Conservation (phyloP, 2,113 vertebrate species). For the Gorsachius goisagi region DNA sequence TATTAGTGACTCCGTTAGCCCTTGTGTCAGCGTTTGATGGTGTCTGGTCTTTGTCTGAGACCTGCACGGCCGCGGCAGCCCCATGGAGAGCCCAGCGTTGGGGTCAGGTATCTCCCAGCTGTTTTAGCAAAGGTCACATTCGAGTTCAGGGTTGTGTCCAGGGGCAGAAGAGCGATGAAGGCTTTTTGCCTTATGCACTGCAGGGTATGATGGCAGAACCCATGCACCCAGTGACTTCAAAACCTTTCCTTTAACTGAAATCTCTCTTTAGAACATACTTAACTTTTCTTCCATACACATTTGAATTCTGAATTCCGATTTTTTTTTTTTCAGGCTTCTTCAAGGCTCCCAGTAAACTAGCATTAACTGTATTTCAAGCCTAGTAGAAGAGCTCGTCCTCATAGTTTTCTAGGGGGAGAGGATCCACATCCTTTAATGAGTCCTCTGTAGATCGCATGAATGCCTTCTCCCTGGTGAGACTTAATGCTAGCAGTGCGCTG, state of each 20-base stretch:
- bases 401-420: background rate
- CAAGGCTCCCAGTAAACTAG: background rate
- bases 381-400: background rate
- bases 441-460: background rate
- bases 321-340: background rate
- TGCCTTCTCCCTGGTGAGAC: background rate
- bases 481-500: background rate
- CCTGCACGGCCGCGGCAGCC: background rate
- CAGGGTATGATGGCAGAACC: background rate
- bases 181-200: background rate
- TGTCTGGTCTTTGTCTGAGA: background rate
- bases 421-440: background rate
- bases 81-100: fast-evolving
- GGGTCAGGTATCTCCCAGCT: background rate
- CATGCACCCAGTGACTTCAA: background rate
- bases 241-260: background rate
- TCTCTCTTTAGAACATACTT: background rate
- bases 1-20: background rate
- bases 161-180: background rate
- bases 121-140: background rate
- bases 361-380: background rate
- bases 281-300: background rate
- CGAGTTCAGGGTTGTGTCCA: background rate
- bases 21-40: fast-evolving
- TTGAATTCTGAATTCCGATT: background rate